Evolutionary conservation across 2,888 invertebrate genomes (phyloP), one percentile per base, ranked within the genome.

Genomic region (Nowickia ferox): DNA sequence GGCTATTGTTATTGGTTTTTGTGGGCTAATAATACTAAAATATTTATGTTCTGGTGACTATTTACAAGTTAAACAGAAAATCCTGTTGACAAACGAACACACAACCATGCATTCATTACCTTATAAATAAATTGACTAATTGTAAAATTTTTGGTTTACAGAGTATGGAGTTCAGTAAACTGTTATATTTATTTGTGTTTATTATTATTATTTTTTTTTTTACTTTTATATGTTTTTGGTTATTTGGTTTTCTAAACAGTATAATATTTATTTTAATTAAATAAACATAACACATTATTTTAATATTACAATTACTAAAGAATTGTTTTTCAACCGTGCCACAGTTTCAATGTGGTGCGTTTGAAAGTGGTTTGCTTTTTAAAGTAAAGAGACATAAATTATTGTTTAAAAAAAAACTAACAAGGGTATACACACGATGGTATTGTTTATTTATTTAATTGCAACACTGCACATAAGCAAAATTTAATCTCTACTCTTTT

Each of bases 231-330:
- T 30, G 71, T 68, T 77, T 79, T 78, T 77, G 74, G 72, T 80
- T 61, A 48, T 79, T 85, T 85, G 75, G 85, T 71, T 83, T 82
- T 66, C 75, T 75, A 59, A 59, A 86, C 82, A 86, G 71, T 71
- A 68, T 65, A 82, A 71, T 65, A 71, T 82, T 82, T 82, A 66
- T 86, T 86, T 75, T 86, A 81, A 83, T 82, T 77, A 85, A 82
- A 82, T 51, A 53, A n/a, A 61, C 10, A 17, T 53, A 51, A 81
- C 55, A 57, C 53, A 13, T 46, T 46, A 22, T 71, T 57, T 68
- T 65, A 8, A 10, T 66, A 46, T 51, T 68, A n/a, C 13, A 61
- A n/a, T 69, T 77, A 22, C 17, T 63, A 38, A 42, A n/a, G 53
- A 17, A 10, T n/a, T 42, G 44, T 65, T 46, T 57, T 51, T 9